These are phyloP conservation scores for Eupleurogrammus muticus DNA, from an alignment of 2,797 vertebrate species.

Conservation along the genomic window DNA sequence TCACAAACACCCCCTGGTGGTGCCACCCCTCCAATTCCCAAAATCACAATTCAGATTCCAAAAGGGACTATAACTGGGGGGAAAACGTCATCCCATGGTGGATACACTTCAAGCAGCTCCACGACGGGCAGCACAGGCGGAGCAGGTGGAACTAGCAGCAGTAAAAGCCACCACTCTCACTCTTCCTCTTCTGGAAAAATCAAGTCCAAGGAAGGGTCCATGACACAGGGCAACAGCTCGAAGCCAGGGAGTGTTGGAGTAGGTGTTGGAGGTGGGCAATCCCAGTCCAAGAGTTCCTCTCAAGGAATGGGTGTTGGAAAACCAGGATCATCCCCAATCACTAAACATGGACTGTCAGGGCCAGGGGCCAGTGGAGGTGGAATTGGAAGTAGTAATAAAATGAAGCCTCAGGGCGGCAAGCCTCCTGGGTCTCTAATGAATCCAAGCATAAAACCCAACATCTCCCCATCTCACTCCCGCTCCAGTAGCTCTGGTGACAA, in stretches of 20 bases:
- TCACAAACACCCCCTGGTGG: constrained; percentile 97
- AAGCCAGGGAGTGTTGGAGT: constrained; percentile 88
- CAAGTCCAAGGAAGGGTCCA: constrained; percentile 93
- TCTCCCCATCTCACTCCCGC: constrained; percentile 97
- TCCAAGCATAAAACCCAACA: constrained; percentile 96
- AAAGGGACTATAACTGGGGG: constrained; percentile 95
- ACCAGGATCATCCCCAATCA: constrained; percentile 95
- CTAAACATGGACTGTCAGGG: constrained; percentile 93
- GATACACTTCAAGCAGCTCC: constrained; percentile 92
- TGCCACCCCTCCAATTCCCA: constrained; percentile 96
- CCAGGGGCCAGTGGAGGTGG: constrained; percentile 84
- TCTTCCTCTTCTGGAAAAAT: constrained; percentile 96
- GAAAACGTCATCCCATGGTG: constrained; percentile 94
- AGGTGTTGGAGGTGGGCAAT: constrained; percentile 74
- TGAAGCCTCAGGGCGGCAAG: constrained; percentile 96
- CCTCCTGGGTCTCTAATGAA: constrained; percentile 95
- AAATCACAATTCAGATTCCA: constrained; percentile 98
- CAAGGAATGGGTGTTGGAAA: constrained; percentile 93
- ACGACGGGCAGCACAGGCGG: constrained; percentile 79
- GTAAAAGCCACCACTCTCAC: constrained; percentile 97
- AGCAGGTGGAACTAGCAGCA: constrained; percentile 80
- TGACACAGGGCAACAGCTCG: constrained; percentile 87
- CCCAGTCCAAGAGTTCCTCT: constrained; percentile 92
- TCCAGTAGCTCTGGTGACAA: constrained; percentile 92
- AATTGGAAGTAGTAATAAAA: constrained; percentile 86